Evolutionary conservation across 2,113 vertebrate species (phyloP).

Genomic region (Oxyruncus cristatus): DNA sequence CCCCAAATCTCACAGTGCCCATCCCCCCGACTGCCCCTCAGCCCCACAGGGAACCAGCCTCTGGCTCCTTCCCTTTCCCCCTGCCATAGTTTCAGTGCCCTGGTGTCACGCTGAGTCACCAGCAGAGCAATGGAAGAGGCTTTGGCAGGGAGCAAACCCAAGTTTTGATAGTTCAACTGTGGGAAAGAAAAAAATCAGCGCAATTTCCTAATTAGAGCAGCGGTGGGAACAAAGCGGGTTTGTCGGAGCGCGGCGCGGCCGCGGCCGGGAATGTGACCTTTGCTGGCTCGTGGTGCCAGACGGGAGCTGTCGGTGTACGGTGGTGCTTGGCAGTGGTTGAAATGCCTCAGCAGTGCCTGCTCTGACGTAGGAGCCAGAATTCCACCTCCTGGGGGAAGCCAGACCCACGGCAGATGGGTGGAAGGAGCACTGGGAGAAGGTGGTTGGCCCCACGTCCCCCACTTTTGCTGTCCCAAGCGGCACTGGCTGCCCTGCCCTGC

Average conservation of each 20-base stretch:
- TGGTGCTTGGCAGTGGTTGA: not conserved
- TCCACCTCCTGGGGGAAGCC: not conserved
- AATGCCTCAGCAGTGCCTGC: not conserved
- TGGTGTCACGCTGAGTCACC: conserved; percentile 29
- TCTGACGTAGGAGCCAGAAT: not conserved
- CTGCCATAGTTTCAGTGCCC: not conserved
- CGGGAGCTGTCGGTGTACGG: not conserved
- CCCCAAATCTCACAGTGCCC: not conserved
- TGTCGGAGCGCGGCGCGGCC: not conserved
- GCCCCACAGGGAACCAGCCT: fast-evolving
- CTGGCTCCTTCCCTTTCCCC: not conserved
- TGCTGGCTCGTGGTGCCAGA: not conserved
- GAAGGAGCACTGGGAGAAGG: not conserved
- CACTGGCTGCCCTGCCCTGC: not conserved
- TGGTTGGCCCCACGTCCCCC: not conserved
- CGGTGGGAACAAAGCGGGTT: conserved; percentile 7
- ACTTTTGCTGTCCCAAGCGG: fast-evolving
- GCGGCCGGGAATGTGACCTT: conserved; percentile 37
- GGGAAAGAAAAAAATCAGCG: not conserved
- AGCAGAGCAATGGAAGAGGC: not conserved
- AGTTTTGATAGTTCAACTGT: not conserved
- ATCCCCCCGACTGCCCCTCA: fast-evolving
- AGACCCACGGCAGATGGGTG: fast-evolving
- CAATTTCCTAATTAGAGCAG: conserved; percentile 14
- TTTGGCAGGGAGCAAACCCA: not conserved